A percentile compares a stretch with the other conserved stretches of the same genome.
Conservation (phyloP, 2,888 invertebrate genomes). For the Diplazon laetatorius region DNA sequence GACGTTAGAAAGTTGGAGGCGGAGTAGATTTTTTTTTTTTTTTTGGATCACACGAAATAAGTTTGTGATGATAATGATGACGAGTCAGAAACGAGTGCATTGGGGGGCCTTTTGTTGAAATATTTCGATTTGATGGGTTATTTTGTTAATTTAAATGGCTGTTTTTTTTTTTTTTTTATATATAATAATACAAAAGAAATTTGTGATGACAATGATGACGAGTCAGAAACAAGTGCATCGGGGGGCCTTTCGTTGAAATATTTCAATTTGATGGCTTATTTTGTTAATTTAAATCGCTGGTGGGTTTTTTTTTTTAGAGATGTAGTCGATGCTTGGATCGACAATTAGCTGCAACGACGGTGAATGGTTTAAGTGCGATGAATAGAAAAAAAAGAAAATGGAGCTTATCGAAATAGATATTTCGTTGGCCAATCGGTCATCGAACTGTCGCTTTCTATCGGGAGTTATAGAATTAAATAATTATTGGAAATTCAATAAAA, state of each 20-base stretch:
- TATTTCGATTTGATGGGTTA: not conserved
- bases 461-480: too few relatives aligned
- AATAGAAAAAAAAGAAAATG: too few relatives aligned
- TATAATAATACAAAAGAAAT: not conserved
- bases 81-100: not conserved
- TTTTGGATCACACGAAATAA: too few relatives aligned
- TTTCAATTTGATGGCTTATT: not conserved
- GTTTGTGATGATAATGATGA: not conserved
- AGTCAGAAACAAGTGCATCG: not conserved
- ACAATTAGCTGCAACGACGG: too few relatives aligned
- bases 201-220: constrained; percentile 1
- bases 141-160: not conserved
- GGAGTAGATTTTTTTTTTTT: not conserved
- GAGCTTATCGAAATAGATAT: too few relatives aligned
- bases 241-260: not conserved
- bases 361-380: too few relatives aligned
- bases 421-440: too few relatives aligned
- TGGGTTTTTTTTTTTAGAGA: not conserved
- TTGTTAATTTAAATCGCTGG: not conserved
- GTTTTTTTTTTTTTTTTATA: not conserved
- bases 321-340: too few relatives aligned
- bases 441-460: too few relatives aligned
- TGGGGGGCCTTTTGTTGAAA: not conserved
- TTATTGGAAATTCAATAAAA: too few relatives aligned
- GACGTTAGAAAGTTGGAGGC: constrained; percentile 57